A percentile compares a stretch with the other conserved stretches of the same genome.
phyloP scores from a whole-genome alignment of 2,113 vertebrate genomes.

The Gallinago paraguaiae region DNA sequence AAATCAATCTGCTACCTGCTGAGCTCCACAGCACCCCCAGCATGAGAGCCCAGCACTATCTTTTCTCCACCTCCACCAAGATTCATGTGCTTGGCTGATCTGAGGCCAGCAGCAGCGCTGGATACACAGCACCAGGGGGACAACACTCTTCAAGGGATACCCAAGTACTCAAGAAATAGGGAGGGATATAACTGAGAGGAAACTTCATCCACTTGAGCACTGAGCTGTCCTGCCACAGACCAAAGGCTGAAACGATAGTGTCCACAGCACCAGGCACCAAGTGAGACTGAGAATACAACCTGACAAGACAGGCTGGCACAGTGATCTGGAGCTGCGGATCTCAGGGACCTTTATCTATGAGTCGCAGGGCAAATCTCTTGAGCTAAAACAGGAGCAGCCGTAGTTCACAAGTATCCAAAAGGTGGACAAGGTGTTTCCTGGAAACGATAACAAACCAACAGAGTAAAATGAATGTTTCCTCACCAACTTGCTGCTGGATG shows the following conservation, averaged over 20 bases:
- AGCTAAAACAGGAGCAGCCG: not conserved
- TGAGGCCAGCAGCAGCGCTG: not conserved
- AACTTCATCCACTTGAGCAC: not conserved
- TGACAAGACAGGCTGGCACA: not conserved
- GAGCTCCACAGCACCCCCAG: not conserved
- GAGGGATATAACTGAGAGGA: not conserved
- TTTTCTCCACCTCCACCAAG: not conserved
- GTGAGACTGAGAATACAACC: not conserved
- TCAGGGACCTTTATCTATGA: not conserved
- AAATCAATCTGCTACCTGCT: not conserved
- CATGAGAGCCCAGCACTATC: not conserved
- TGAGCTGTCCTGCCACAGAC: not conserved
- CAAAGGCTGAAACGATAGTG: not conserved
- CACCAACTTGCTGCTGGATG: not conserved
- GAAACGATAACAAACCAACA: not conserved
- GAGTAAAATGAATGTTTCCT: not conserved
- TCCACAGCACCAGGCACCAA: not conserved
- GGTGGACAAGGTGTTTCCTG: not conserved
- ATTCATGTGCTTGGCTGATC: not conserved
- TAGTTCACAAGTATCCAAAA: not conserved
- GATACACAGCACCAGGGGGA: not conserved
- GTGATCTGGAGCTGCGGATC: accelerated
- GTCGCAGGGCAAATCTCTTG: not conserved
- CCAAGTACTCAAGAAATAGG: not conserved
- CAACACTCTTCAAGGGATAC: not conserved